Evolutionary conservation across 1,140 invertebrate species (phyloP), one percentile per base, ranked within the genome.

Genomic region (Nilaparvata lugens): DNA sequence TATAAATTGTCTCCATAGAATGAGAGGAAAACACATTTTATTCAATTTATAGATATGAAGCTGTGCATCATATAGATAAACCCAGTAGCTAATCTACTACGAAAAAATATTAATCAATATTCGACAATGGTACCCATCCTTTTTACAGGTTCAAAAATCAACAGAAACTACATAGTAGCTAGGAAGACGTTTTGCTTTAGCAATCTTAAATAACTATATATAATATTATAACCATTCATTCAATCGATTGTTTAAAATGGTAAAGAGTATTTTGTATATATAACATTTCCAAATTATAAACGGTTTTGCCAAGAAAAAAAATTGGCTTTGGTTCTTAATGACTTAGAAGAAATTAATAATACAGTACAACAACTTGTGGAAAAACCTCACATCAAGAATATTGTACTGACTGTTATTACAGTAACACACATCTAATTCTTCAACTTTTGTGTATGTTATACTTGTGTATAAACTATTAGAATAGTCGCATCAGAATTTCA

Each of bases 121-220:
- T 56, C 13, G 24, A 40, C 28, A 16, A 56, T 28, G 31, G 16
- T 18, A 54, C 24, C 23, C 4, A 19, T 16, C 54, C 18, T 38
- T 40, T 28, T n/a, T 11, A 35, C 31, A 35, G 31, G 31, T 35
- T 35, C 9, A 35, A 35, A 35, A 35, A 35, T 35, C 7, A 35
- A 35, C 31, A 35, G 31, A 35, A 35, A 35, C 31, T 35, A 35
- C 31, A 35, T 35, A 35, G 31, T 35, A 35, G 31, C 56, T 58
- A 58, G 56, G 56, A 58, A 58, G 56, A 58, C 56, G 9, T 56
- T 19, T 56, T 58, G 56, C 42, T 21, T 58, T 58, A 58, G 56
- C 42, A 58, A 58, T 21, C 24, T 58, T 45, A 58, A 23, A 23
- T 58, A 43, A 40, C 16, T 24, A 21, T 2, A 42, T 45, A 35